Percentiles rank a stretch among this genome's conserved stretches.
Conservation (phyloP, 2,888 invertebrate genomes). For the Synanthedon myopaeformis region DNA sequence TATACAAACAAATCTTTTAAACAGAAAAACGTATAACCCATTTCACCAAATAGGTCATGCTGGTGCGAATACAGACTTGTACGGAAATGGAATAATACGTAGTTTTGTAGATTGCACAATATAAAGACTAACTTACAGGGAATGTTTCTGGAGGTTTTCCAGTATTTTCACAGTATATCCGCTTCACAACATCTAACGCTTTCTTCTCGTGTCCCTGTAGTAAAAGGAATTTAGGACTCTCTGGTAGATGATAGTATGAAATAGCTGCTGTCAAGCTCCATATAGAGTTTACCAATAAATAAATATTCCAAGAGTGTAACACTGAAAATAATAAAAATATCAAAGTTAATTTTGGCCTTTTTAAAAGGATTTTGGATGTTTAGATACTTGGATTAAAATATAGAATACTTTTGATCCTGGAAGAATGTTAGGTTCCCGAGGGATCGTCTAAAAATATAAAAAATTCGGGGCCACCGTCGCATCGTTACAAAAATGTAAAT, state of each 20-base stretch:
- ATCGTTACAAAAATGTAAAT: too few relatives aligned
- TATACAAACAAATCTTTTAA: too few relatives aligned
- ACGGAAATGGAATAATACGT: too few relatives aligned
- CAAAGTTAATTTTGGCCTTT: not conserved
- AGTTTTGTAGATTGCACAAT: not conserved
- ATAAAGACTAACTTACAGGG: constrained; percentile 22
- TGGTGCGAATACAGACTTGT: too few relatives aligned
- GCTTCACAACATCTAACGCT: constrained; percentile 29
- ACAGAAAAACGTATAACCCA: too few relatives aligned
- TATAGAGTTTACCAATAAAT: constrained; percentile 27
- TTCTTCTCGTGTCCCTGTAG: constrained; percentile 29
- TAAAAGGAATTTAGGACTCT: constrained; percentile 39
- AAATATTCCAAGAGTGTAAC: constrained; percentile 40
- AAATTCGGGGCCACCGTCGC: not conserved
- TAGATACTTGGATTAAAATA: too few relatives aligned
- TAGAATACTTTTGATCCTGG: too few relatives aligned
- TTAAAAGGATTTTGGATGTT: too few relatives aligned
- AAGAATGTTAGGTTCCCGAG: too few relatives aligned
- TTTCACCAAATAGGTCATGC: too few relatives aligned
- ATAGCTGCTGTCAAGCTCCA: constrained; percentile 31
- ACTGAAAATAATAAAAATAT: constrained; percentile 18
- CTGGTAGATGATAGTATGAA: constrained; percentile 30
- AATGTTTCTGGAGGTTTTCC: constrained; percentile 26
- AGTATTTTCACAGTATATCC: constrained; percentile 30
- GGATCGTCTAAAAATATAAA: not conserved